A percentile compares a stretch with the other conserved stretches of the same genome.
Evolutionary conservation across 2,888 invertebrate species (phyloP).

Genomic region (Pseudolycoriella hygida): DNA sequence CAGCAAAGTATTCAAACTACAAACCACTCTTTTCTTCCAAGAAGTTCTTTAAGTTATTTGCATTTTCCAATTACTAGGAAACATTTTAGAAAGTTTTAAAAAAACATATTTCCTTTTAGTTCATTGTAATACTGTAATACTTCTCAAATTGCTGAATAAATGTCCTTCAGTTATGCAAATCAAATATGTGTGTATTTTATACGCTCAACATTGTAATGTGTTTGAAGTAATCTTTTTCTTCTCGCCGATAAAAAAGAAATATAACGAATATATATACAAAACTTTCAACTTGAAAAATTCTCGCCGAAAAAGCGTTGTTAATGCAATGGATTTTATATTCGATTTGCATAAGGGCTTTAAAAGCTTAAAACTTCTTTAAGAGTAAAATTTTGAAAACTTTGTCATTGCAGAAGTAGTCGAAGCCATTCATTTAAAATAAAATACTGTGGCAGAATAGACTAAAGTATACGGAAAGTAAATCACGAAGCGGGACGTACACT

Average conservation of each 20-base stretch:
- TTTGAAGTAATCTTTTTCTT: neutral
- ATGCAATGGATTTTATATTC: slow-evolving; percentile 8
- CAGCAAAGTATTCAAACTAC: too few species aligned
- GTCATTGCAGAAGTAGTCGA: neutral
- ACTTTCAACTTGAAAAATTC: slow-evolving; percentile 6
- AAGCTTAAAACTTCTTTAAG: slow-evolving; percentile 6
- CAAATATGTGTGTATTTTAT: neutral
- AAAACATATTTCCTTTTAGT: too few species aligned
- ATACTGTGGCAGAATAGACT: too few species aligned
- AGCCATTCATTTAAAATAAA: too few species aligned
- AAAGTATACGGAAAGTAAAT: neutral
- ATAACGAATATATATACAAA: neutral
- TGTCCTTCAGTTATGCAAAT: too few species aligned
- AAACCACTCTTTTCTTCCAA: too few species aligned
- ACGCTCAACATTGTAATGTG: neutral
- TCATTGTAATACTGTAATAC: too few species aligned
- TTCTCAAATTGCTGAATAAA: too few species aligned
- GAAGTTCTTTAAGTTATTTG: too few species aligned
- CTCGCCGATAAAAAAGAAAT: neutral
- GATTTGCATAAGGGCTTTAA: slow-evolving; percentile 10
- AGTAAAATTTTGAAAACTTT: slow-evolving; percentile 4
- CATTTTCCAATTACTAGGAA: too few species aligned
- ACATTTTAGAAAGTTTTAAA: too few species aligned
- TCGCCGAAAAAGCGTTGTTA: slow-evolving; percentile 5
- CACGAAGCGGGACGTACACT: neutral